Base-by-base conservation (phyloP, 2,113 vertebrate species). In the Pseudorhombus dupliciocellatus region DNA sequence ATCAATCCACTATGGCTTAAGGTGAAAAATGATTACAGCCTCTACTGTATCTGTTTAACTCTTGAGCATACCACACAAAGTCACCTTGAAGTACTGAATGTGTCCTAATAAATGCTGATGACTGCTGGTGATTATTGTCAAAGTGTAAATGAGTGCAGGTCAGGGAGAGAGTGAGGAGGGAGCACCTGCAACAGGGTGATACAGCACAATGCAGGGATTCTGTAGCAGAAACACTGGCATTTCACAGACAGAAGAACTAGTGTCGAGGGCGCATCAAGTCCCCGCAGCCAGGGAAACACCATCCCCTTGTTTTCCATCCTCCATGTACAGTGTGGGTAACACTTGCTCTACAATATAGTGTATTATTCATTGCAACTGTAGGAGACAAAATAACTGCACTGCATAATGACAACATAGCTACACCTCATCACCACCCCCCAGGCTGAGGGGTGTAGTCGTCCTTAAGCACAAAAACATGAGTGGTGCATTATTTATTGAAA, bases 281-380 rank as follows among this genome's bases (percentile, higher is more conserved):
- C 9, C n/a, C 0, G 54, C 69, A 44, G 58, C 51, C 20, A 52
- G 44, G 66, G 56, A 74, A 77, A 52, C 66, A 26, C 30, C 64
- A 26, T 52, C 64, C 51, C 15, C 31, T 53, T 22, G 18, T 56
- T 68, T 59, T 77, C 62, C 34, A 22, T 22, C 67, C 66, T 70
- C 10, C 24, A 6, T 16, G 18, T 72, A 25, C 0, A 34, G 46
- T 44, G 68, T 3, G 52, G 22, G 46, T 40, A 14, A 69, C 40
- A 24, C 40, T 60, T 56, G 46, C 52, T 76, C 37, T 52, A 72
- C 53, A 10, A 66, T 9, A 6, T 4, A 7, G 18, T 84, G 74
- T 34, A 87, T 86, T 88, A 81, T 85, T 87, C 24, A 90, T 66
- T 55, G 73, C 55, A 80, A 62, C 40, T 20, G 48, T 54, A 81